phyloP scores from a whole-genome alignment of 2,888 invertebrate genomes.

The Herminia tarsipennalis region DNA sequence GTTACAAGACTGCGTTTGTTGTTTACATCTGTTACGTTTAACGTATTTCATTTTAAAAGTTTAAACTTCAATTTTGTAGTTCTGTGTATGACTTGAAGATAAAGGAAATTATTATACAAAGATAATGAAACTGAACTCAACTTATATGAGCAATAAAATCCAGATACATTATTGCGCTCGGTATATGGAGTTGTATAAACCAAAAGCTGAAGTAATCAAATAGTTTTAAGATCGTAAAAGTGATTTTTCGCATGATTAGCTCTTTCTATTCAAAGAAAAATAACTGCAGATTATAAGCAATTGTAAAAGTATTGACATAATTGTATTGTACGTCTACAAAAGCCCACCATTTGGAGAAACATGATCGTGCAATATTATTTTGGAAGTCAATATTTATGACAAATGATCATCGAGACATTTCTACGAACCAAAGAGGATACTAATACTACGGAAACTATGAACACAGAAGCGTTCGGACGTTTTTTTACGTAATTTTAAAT shows the following conservation, averaged over 20 bases:
- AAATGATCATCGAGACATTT: conserved; percentile 55
- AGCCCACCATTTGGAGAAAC: conserved; percentile 41
- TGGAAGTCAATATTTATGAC: conserved; percentile 55
- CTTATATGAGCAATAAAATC: not conserved
- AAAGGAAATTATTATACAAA: too few relatives aligned
- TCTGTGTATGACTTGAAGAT: too few relatives aligned
- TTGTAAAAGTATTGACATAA: conserved; percentile 38
- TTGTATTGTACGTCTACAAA: conserved; percentile 43
- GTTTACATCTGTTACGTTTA: conserved; percentile 38
- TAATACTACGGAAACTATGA: too few relatives aligned
- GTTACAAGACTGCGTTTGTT: conserved; percentile 50
- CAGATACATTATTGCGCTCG: too few relatives aligned
- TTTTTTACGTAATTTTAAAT: conserved; percentile 20
- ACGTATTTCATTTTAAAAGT: conserved; percentile 6
- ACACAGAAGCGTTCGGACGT: conserved; percentile 17
- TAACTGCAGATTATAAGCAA: conserved; percentile 28
- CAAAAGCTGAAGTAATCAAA: not conserved
- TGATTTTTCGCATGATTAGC: not conserved
- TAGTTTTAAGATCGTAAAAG: not conserved
- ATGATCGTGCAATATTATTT: conserved; percentile 63
- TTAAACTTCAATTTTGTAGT: conserved; percentile 1
- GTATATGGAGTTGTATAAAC: too few relatives aligned
- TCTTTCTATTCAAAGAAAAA: not conserved
- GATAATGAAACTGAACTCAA: too few relatives aligned
- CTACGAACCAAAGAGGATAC: too few relatives aligned